A percentile compares a stretch with the other conserved stretches of the same genome.
Evolutionary conservation across 1,140 invertebrate species (phyloP).

Genomic region (Yoshiicerus persimilis): DNA sequence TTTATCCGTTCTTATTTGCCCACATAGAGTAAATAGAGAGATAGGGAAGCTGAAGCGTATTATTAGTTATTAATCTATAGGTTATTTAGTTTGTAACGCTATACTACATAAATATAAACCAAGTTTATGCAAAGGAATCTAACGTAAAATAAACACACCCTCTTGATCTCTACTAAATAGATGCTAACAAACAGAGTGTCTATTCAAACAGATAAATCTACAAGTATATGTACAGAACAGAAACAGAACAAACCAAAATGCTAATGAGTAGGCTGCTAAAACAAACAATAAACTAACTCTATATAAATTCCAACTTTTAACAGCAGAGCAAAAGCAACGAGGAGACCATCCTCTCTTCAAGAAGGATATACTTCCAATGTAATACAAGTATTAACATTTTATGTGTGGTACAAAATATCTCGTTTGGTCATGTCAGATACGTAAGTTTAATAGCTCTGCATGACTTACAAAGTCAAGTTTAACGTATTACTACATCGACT

Average conservation of each 20-base stretch:
- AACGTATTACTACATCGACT: background rate
- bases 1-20: background rate
- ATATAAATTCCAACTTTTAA: too few relatives aligned
- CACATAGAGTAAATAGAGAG: background rate
- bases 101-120: too few relatives aligned
- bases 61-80: background rate
- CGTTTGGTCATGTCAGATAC: background rate
- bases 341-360: background rate
- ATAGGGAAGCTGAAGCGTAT: background rate
- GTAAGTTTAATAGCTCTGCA: background rate
- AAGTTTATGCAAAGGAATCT: background rate
- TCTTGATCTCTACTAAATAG: background rate
- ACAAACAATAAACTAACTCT: background rate
- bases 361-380: background rate
- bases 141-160: background rate
- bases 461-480: background rate
- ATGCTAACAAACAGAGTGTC: background rate
- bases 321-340: too few relatives aligned
- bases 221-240: background rate
- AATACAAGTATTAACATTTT: background rate
- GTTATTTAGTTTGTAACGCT: too few relatives aligned
- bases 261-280: background rate
- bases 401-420: background rate
- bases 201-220: background rate
- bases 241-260: background rate